Evolutionary conservation across 2,113 vertebrate species (phyloP).

Genomic region (Cavia aperea): DNA sequence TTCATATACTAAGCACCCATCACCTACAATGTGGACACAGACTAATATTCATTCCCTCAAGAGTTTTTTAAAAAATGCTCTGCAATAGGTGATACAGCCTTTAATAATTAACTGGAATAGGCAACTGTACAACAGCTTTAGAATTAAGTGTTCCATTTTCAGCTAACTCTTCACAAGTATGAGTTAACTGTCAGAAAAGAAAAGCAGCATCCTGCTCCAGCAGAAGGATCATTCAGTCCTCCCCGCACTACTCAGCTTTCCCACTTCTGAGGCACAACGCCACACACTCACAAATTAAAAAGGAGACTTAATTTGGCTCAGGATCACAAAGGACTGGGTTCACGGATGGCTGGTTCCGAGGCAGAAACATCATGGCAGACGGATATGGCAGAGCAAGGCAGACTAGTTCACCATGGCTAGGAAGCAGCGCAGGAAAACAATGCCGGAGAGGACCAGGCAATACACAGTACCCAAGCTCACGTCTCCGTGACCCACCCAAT

Average conservation of each 20-base stretch:
- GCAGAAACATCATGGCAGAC: neutral
- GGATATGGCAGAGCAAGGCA: neutral
- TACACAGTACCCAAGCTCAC: neutral
- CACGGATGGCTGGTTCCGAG: neutral
- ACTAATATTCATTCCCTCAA: neutral
- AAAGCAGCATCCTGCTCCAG: neutral
- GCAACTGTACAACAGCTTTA: neutral
- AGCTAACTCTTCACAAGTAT: neutral
- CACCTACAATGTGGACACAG: neutral
- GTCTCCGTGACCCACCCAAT: neutral
- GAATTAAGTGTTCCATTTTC: conserved; percentile 2
- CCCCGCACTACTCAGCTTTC: neutral
- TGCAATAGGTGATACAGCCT: neutral
- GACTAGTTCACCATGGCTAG: neutral
- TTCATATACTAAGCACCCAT: neutral
- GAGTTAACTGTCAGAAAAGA: neutral
- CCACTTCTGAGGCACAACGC: neutral
- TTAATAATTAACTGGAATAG: neutral
- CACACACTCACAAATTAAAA: neutral
- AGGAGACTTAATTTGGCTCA: neutral
- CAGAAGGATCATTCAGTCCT: neutral
- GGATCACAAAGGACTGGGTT: neutral
- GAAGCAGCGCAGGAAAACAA: neutral
- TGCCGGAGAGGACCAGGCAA: neutral
- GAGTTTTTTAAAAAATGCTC: neutral